Percentiles rank a stretch among this genome's conserved stretches.
These are phyloP conservation scores for Strongylocentrotus purpuratus DNA, from an alignment of 35 echinoderm and acorn worm genomes.

Conservation along the genomic window DNA sequence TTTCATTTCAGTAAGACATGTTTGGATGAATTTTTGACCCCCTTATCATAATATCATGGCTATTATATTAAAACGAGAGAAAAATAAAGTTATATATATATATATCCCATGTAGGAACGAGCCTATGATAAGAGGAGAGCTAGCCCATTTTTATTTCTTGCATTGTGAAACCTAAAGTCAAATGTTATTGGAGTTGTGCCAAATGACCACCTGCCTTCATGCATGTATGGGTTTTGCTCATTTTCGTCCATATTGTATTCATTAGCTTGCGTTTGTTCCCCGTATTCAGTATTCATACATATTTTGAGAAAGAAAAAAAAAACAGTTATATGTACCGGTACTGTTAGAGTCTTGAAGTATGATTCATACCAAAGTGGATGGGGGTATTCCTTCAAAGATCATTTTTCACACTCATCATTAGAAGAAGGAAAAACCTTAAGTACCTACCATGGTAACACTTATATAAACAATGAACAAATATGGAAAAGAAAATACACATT, in stretches of 20 bases:
- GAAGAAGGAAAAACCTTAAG: no score
- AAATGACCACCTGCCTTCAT: conserved; percentile 16
- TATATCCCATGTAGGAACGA: not conserved
- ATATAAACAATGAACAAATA: no score
- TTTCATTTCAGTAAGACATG: not conserved
- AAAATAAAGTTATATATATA: not conserved
- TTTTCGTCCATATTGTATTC: not conserved
- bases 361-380: not conserved
- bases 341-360: not conserved
- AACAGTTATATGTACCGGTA: not conserved
- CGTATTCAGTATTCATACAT: not conserved
- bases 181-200: conserved; percentile 8
- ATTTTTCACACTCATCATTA: no score
- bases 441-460: no score
- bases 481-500: no score
- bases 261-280: not conserved
- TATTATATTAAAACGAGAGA: not conserved
- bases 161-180: not conserved
- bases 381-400: no score
- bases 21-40: not conserved
- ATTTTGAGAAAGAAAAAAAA: not conserved
- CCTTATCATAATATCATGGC: not conserved
- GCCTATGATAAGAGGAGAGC: not conserved
- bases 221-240: not conserved
- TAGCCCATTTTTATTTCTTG: not conserved